Conservation (phyloP, 2,888 invertebrate species). For the Microplitis manilae region DNA sequence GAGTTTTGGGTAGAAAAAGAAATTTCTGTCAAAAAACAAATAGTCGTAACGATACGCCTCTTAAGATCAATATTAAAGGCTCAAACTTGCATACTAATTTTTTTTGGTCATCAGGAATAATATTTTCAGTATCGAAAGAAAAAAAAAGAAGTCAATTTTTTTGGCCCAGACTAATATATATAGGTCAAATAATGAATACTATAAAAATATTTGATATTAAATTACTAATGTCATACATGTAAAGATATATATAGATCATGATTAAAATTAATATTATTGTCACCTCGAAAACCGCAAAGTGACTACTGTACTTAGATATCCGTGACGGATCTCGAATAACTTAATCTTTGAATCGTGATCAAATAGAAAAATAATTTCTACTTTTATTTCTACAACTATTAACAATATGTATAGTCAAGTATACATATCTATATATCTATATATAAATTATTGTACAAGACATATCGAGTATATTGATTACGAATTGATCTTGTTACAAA, state of each 20-base stretch:
- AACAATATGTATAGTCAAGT: too few species aligned
- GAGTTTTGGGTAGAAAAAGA: too few species aligned
- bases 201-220: not conserved
- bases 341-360: not conserved
- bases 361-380: not conserved
- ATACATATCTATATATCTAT: too few species aligned
- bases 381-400: not conserved
- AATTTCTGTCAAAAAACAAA: too few species aligned
- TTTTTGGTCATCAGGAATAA: too few species aligned
- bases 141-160: too few species aligned
- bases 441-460: conserved; percentile 9
- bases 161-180: not conserved
- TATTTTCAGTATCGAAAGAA: too few species aligned
- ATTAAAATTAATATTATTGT: not conserved
- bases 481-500: conserved; percentile 28
- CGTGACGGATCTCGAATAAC: conserved; percentile 6
- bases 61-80: too few species aligned
- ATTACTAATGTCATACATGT: not conserved
- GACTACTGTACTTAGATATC: not conserved
- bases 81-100: too few species aligned
- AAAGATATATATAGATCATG: too few species aligned
- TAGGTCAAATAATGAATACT: not conserved
- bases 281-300: conserved; percentile 2
- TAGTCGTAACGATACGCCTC: too few species aligned
- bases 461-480: conserved; percentile 28